phyloP scores from a whole-genome alignment of 2,797 vertebrate genomes.

The Aythya fuligula region DNA sequence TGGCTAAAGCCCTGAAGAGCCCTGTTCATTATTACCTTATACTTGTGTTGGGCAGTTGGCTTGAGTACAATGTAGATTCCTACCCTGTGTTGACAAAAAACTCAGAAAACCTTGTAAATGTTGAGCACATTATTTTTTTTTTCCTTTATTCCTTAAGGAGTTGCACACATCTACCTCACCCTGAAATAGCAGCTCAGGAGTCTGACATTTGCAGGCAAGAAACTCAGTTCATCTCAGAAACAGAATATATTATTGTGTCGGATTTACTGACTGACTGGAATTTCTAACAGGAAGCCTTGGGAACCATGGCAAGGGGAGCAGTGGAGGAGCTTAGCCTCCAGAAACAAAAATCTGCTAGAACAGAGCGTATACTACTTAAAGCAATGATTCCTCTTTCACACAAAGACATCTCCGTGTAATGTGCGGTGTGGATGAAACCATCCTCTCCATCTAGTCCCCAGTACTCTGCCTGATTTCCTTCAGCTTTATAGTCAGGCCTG shows the following conservation, averaged over 20 bases:
- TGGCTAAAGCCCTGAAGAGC: background rate
- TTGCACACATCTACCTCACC: background rate
- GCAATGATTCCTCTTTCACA: background rate
- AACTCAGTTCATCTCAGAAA: background rate
- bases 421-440: background rate
- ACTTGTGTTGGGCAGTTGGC: background rate
- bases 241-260: background rate
- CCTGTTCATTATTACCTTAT: background rate
- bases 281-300: background rate
- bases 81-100: background rate
- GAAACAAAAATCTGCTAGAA: background rate
- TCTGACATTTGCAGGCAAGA: background rate
- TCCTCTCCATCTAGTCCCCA: background rate
- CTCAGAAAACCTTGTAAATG: background rate
- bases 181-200: background rate
- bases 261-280: background rate
- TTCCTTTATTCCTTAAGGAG: background rate
- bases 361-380: background rate
- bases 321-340: background rate
- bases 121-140: background rate
- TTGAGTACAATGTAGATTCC: background rate
- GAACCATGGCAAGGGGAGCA: background rate
- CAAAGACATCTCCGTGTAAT: fast-evolving
- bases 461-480: background rate
- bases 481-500: background rate